These are phyloP conservation scores for Dendropsophus ebraccatus DNA, from an alignment of 2,113 vertebrate genomes.

Conservation along the genomic window DNA sequence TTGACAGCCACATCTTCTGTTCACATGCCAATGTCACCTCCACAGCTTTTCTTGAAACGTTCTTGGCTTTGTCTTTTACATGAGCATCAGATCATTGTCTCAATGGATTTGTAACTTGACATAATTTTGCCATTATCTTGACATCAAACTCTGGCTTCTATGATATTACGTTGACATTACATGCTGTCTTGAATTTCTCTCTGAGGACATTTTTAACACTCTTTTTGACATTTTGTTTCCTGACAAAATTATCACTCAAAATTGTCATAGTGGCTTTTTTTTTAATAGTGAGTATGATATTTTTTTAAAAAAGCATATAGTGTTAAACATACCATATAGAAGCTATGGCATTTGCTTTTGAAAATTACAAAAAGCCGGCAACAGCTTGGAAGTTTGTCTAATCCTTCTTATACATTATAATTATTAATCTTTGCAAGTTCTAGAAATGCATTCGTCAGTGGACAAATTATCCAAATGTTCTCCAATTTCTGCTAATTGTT, in stretches of 20 bases:
- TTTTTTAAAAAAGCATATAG: neutral
- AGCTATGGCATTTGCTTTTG: neutral
- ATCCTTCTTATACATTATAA: neutral
- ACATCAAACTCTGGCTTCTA: constrained; percentile 54
- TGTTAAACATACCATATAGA: neutral
- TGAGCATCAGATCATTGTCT: constrained; percentile 52
- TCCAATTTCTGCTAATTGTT: constrained; percentile 1
- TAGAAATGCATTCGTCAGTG: neutral
- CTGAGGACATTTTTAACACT: constrained; percentile 53
- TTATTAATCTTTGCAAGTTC: neutral
- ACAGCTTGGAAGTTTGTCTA: neutral
- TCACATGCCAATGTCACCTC: constrained; percentile 45
- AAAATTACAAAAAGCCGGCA: neutral
- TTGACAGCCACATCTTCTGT: neutral
- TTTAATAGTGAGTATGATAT: neutral
- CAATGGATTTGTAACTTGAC: constrained; percentile 53
- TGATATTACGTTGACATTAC: constrained; percentile 57
- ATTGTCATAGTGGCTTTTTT: constrained; percentile 14
- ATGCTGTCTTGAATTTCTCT: constrained; percentile 48
- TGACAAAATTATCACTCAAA: constrained; percentile 57
- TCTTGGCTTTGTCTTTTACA: constrained; percentile 32
- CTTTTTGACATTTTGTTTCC: constrained; percentile 34
- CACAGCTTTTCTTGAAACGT: constrained; percentile 33
- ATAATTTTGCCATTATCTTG: constrained; percentile 57
- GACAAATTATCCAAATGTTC: neutral